Evolutionary conservation across 2,113 vertebrate genomes (phyloP), one percentile per base, ranked within the genome.

Genomic region (Micromys minutus): DNA sequence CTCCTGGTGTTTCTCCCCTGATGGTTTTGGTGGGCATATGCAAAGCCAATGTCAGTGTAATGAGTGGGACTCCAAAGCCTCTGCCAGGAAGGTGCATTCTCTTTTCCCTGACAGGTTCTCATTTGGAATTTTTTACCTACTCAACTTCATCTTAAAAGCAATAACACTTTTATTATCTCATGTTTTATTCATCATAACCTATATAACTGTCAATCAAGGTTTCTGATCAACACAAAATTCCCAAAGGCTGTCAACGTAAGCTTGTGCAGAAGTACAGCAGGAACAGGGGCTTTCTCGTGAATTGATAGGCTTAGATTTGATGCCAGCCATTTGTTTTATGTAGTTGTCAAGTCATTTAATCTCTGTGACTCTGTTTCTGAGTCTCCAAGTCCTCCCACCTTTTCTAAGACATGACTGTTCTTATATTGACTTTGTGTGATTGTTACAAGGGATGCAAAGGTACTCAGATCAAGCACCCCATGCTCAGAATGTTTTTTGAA

Each of bases 161-260:
- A 36, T 75, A 85, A 80, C 34, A 22, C 47, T 55, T 90, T 81
- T 61, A 85, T 86, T 47, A 57, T 92, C 34, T 91, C 59, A 88
- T 86, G 81, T 83, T 88, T 95, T 93, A 95, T 91, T 96, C 59
- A 93, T 89, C 42, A 29, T 80, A 76, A 85, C 21, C 87, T n/a
- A 11, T 36, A 47, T 29, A 45, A 5, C 71, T 95, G 42, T 71
- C 85, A 67, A 13, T 72, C 81, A 34, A 31, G 31, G 22, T 52
- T 52, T 84, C 36, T 47, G 93, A 76, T 77, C 52, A 36, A n/a
- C 59, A 12, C 0, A 8, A 17, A 52, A 84, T 52, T 39, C 63
- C 26, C 3, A 0, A 1, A n/a, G 0, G 2, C 45, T 45, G 5
- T 50, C 57, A 12, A 52, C 69, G 55, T 22, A 26, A 63, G 39